Base-by-base conservation (phyloP, 2,888 invertebrate genomes). In the Epistrophe grossulariae region DNA sequence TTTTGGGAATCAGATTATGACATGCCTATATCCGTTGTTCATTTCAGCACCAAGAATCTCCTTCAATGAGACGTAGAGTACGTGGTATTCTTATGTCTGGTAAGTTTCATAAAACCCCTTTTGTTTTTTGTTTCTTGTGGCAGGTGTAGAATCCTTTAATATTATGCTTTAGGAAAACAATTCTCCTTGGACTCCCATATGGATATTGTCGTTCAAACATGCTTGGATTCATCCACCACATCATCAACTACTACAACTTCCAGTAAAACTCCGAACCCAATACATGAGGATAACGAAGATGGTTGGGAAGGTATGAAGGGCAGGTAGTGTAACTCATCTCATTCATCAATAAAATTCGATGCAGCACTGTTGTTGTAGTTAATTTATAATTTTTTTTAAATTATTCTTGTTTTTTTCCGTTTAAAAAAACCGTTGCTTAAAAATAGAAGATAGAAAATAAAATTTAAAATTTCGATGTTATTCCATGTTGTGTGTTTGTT, bases 141-240 rank as follows among this genome's bases (percentile, higher is more conserved):
- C 17, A 17, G 17, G 9, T 48, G 9, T 43, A 55, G 11, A 59
- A 38, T 38, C 28, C 28, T 45, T 45, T 0, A 11, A 31, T 13
- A 35, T 35, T 31, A 17, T n/a, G 15, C 74, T 77, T 13, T 59
- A 91, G 91, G 91, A 40, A 98, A 97, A 93, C 98, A 97, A 93
- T 97, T 97, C 92, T 98, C 98, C 0, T 93, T 98, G 89, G 98
- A 98, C 93, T 98, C 98, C 0, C 96, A 97, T 90, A 96, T 98
- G 95, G 98, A 98, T 91, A 94, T 98, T 91, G 97, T 98, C 24
- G 92, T 92, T 52, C 96, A 97, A 91, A 91, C 91, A 19, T 96
- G 95, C 5, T 92, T 95, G 89, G 95, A 95, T 92, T 93, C 94
- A 55, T 94, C 89, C 66, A 89, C 90, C 40, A 88, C 88, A 45